Evolutionary conservation across 2,113 vertebrate species (phyloP).

Genomic region (Fukomys damarensis): DNA sequence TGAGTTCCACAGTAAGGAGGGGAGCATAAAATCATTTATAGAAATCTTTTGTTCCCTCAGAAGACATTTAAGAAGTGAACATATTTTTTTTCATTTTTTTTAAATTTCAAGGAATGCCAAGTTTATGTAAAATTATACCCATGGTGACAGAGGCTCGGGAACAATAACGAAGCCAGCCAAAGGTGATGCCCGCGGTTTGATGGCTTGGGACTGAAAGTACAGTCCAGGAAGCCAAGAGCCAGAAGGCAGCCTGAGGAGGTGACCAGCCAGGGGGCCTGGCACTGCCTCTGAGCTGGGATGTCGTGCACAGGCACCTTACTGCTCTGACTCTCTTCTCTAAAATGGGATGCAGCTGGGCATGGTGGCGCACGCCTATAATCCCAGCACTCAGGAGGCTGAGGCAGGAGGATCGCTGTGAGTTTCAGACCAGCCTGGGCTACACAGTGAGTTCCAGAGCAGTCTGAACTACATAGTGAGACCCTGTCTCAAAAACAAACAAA

Average conservation of each 20-base stretch:
- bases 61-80: constrained; percentile 59
- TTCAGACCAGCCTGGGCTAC: too few relatives aligned
- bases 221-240: not conserved
- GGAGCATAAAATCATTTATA: not conserved
- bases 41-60: not conserved
- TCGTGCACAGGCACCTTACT: not conserved
- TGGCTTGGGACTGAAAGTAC: not conserved
- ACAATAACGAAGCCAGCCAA: constrained; percentile 20
- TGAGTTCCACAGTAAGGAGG: not conserved
- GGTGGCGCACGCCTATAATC: too few relatives aligned
- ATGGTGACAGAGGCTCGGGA: constrained; percentile 11
- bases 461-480: too few relatives aligned
- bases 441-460: too few relatives aligned
- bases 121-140: constrained; percentile 65
- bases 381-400: too few relatives aligned
- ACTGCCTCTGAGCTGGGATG: not conserved
- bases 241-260: rapidly evolving
- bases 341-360: too few relatives aligned
- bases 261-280: not conserved
- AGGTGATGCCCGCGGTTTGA: not conserved
- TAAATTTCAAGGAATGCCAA: constrained; percentile 56
- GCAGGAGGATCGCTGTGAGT: too few relatives aligned
- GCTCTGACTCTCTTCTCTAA: not conserved
- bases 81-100: not conserved
- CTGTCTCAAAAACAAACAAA: too few relatives aligned